Evolutionary conservation across 2,888 invertebrate genomes (phyloP).

Genomic region (Drosophila testacea): DNA sequence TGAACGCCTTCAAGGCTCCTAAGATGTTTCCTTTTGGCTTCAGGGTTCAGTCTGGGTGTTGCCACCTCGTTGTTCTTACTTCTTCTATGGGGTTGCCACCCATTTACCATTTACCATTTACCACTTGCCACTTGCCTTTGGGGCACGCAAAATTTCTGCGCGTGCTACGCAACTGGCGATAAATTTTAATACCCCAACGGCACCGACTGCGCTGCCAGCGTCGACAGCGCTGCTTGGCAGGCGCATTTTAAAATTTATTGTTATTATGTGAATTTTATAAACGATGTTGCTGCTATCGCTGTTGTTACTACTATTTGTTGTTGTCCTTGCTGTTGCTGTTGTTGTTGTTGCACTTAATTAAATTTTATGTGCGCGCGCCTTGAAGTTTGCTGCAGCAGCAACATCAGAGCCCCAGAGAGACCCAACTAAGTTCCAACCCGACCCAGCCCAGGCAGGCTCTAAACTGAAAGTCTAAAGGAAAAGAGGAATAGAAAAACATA

Average conservation of each 20-base stretch:
- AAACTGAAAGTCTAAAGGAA: constrained; percentile 1
- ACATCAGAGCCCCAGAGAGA: constrained; percentile 30
- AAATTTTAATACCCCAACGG: constrained; percentile 77
- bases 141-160: constrained; percentile 64
- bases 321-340: constrained; percentile 41
- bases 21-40: constrained; percentile 19
- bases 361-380: constrained; percentile 72
- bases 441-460: neutral
- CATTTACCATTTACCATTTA: neutral
- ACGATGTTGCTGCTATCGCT: constrained; percentile 59
- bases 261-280: constrained; percentile 82
- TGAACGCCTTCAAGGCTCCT: constrained; percentile 4
- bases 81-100: neutral
- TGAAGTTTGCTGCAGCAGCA: constrained; percentile 43
- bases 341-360: constrained; percentile 79
- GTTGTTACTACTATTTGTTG: constrained; percentile 43
- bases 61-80: neutral
- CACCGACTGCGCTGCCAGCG: constrained; percentile 6
- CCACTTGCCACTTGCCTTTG: no score
- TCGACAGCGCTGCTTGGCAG: constrained; percentile 33
- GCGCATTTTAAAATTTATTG: constrained; percentile 79
- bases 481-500: neutral
- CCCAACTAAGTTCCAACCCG: neutral
- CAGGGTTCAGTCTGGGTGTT: neutral
- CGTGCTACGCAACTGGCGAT: constrained; percentile 78